Conservation (phyloP, 2,888 invertebrate species). For the Drosophila falleni region DNA sequence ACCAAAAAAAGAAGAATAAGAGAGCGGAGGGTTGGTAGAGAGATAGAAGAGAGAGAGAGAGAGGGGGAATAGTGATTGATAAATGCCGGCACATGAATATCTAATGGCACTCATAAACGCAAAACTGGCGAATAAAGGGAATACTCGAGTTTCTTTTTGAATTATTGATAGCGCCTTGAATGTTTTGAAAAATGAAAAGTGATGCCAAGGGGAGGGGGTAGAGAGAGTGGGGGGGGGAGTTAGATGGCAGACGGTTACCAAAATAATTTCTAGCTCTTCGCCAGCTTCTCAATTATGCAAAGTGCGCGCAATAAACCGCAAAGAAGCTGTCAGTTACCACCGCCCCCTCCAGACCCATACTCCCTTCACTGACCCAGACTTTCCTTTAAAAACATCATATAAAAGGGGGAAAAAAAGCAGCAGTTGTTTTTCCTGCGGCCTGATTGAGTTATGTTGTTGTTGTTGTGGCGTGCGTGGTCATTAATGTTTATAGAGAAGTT, state of each 20-base stretch:
- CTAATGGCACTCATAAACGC: conserved; percentile 55
- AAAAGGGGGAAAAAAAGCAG: conserved; percentile 24
- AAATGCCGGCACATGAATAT: conserved; percentile 68
- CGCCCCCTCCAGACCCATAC: background rate
- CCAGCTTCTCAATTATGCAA: conserved; percentile 74
- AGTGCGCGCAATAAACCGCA: conserved; percentile 79
- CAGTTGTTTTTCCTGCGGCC: conserved; percentile 31
- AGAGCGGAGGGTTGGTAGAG: background rate
- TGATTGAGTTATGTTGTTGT: conserved; percentile 48
- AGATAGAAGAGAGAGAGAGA: background rate
- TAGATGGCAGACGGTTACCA: conserved; percentile 37
- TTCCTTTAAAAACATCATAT: conserved; percentile 4
- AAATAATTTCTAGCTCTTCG: conserved; percentile 63
- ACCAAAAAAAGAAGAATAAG: conserved; percentile 50
- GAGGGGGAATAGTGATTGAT: conserved; percentile 57
- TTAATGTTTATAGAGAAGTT: conserved; percentile 71
- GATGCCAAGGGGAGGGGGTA: conserved; percentile 14
- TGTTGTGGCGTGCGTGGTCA: conserved; percentile 76
- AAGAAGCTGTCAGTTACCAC: conserved; percentile 55
- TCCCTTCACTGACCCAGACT: background rate
- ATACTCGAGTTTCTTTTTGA: conserved; percentile 73
- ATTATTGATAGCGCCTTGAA: conserved; percentile 68
- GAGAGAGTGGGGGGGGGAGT: background rate
- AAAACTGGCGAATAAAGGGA: conserved; percentile 59
- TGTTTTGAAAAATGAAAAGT: conserved; percentile 60